A percentile compares a stretch with the other conserved stretches of the same genome.
phyloP scores from a whole-genome alignment of 1,140 invertebrate genomes.

The Drosophila teissieri region DNA sequence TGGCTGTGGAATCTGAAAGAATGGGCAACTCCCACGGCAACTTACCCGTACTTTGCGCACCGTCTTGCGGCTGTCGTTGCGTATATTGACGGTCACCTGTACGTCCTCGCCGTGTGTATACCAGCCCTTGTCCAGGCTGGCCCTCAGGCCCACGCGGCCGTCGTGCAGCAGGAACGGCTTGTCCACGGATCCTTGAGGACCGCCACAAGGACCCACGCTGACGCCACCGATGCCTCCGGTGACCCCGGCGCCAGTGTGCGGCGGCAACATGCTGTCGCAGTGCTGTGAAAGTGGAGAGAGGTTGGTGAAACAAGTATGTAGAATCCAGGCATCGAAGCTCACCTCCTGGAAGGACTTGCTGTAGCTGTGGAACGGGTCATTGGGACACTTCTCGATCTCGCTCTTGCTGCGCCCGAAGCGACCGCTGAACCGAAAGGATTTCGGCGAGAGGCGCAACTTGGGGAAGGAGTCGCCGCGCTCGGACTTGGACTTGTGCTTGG shows the following conservation, averaged over 20 bases:
- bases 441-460: constrained; percentile 76
- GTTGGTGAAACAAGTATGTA: too few relatives aligned
- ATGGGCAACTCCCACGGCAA: constrained; percentile 21
- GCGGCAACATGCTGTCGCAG: constrained; percentile 67
- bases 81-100: constrained; percentile 93
- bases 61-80: constrained; percentile 97
- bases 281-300: constrained; percentile 45
- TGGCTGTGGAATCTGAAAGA: not conserved
- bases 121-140: constrained; percentile 95
- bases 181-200: constrained; percentile 85
- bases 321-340: too few relatives aligned
- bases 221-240: constrained; percentile 69
- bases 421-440: constrained; percentile 81
- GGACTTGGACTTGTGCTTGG: constrained; percentile 70
- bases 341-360: constrained; percentile 84
- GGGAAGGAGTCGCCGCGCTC: constrained; percentile 80
- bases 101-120: constrained; percentile 98
- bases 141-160: constrained; percentile 92
- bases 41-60: constrained; percentile 95
- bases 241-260: constrained; percentile 67
- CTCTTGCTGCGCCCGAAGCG: constrained; percentile 83
- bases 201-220: constrained; percentile 67
- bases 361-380: constrained; percentile 77
- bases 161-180: constrained; percentile 88
- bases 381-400: constrained; percentile 77